phyloP scores from a whole-genome alignment of 2,888 invertebrate genomes.

The Megamerina dolium region DNA sequence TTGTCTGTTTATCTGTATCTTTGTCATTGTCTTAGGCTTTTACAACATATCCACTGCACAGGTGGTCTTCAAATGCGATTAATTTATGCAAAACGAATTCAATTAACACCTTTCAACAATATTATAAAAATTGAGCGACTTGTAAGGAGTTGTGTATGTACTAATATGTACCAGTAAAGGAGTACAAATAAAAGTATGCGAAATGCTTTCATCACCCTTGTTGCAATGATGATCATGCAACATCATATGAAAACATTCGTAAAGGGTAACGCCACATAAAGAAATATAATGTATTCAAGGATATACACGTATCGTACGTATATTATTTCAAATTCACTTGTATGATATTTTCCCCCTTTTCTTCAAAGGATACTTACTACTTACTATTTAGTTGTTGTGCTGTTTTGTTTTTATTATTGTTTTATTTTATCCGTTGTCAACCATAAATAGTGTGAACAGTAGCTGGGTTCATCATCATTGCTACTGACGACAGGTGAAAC shows the following conservation, averaged over 20 bases:
- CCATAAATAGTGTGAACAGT: background rate
- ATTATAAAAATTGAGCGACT: constrained; percentile 21
- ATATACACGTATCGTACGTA: background rate
- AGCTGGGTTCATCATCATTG: constrained; percentile 20
- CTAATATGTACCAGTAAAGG: too few species aligned
- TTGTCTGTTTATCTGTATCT: background rate
- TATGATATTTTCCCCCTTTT: too few species aligned
- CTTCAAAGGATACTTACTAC: too few species aligned
- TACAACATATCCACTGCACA: constrained; percentile 2
- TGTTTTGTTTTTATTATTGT: background rate
- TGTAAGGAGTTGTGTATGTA: too few species aligned
- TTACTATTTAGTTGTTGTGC: background rate
- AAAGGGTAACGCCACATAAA: too few species aligned
- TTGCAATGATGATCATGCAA: constrained; percentile 11
- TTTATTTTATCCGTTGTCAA: background rate
- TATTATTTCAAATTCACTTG: too few species aligned
- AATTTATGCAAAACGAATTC: constrained; percentile 50
- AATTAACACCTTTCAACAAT: constrained; percentile 51
- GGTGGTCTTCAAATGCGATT: constrained; percentile 17
- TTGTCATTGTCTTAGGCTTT: background rate
- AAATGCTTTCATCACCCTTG: constrained; percentile 27
- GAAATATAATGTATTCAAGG: too few species aligned
- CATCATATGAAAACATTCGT: too few species aligned
- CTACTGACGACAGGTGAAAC: constrained; percentile 34
- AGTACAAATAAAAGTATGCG: constrained; percentile 7